Base-by-base conservation (phyloP, 2,797 vertebrate genomes). In the Chaenodraco wilsoni region DNA sequence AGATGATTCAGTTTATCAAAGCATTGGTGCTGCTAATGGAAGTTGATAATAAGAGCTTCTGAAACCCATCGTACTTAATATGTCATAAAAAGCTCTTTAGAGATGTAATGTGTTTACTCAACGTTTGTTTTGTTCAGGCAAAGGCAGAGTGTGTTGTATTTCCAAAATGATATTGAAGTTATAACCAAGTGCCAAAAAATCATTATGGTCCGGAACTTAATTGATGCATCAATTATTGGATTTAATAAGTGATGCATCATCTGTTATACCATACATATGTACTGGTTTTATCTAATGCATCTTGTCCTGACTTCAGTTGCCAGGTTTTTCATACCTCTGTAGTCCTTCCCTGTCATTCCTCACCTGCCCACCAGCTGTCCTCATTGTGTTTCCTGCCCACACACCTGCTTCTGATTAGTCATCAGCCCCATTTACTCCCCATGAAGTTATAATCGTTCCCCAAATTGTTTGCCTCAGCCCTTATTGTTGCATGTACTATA, bases 321-420 rank as follows among this genome's bases (percentile, higher is more conserved):
- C 49, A 44, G 49, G 50, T 43, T 37, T 9, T 37, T 11, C 11
- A 46, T 8, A 52, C 5, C 16, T 3, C 15, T 17, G 8, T 4
- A 55, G 14, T 23, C 10, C 6, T 9, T 19, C 12, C 9, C 52
- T 3, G 60, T 3, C 44, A 44, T 69, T 65, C 23, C 49, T 65
- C 55, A 61, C 77, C 77, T 74, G 66, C 9, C 27, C 44, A 45
- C 5, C 13, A 44, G 19, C 7, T 40, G 33, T 55, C 60, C 23
- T 44, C 51, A 12, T 27, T 59, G 13, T 27, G 3, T 59, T 63
- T 43, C 58, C 48, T 41, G 50, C 7, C 11, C 31, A 31, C 15
- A 77, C 59, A 49, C 55, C 49, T 69, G 56, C 13, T 21, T 72
- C 45, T 8, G 7, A 51, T 55, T 37, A 54, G n/a, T 49, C 15